Conservation (phyloP, 2,888 invertebrate genomes). For the Selenia dentaria region DNA sequence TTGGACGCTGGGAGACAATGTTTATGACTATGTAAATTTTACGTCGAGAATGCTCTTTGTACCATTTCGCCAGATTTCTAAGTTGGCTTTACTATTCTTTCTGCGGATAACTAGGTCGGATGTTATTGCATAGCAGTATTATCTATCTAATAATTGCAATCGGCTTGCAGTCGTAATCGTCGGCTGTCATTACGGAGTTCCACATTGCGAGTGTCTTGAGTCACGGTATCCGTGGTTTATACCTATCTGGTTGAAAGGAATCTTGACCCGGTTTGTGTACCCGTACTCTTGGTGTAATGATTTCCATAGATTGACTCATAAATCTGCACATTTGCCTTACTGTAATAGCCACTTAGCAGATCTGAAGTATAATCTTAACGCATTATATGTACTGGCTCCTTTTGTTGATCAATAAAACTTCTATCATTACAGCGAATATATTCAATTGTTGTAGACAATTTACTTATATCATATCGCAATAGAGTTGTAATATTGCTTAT, state of each 20-base stretch:
- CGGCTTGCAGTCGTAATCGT: neutral
- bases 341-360: no score
- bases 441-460: neutral
- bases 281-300: neutral
- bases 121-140: constrained; percentile 3
- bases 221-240: neutral
- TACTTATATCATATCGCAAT: neutral
- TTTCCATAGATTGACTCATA: neutral
- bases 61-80: no score
- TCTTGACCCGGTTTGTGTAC: constrained; percentile 1
- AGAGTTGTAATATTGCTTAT: no score
- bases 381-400: no score
- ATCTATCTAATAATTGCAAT: constrained; percentile 5
- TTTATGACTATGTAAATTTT: no score
- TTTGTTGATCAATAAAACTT: no score
- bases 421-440: neutral
- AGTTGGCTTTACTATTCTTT: no score
- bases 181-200: constrained; percentile 8
- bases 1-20: no score
- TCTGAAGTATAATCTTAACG: no score
- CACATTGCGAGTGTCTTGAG: constrained; percentile 1
- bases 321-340: neutral
- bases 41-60: no score
- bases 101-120: neutral
- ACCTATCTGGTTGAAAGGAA: neutral